Base-by-base conservation (phyloP, 2,888 invertebrate species). In the Dorcus parallelipipedus region DNA sequence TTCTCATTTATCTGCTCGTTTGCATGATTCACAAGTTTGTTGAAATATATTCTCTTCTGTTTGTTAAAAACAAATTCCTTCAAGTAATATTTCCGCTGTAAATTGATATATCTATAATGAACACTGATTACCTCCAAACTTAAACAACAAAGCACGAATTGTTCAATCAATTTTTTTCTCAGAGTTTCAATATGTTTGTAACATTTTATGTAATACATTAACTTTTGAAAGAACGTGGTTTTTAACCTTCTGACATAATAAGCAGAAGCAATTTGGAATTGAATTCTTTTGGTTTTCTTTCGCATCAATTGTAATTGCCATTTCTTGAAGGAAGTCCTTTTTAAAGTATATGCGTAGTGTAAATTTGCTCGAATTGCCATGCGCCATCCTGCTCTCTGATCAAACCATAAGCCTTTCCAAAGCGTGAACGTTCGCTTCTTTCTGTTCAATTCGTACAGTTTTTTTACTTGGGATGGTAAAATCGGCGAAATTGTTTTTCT, bases 371-470 rank as follows among this genome's bases (percentile, higher is more conserved):
- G 63, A 50, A 74, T 55, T 5, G 62, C 54, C 45, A 70, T 56
- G 54, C 71, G 69, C 72, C 73, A 73, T 56, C 64, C 66, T n/a
- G 68, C 59, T 58, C 63, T 66, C 49, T 67, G 64, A 54, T 68
- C 64, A 50, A 68, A 72, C 69, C 71, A 72, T 57, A 60, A 55
- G 5, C 47, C 56, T 47, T 58, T 58, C 66, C 71, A 68, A 54
- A 56, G 60, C 23, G 53, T 50, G 52, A 73, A 69, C 8, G 49
- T 59, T 53, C 66, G 66, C 45, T 48, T 56, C 42, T 65, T 57
- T n/a, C 70, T 9, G 6, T 56, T 54, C 10, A 41, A 51, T 38
- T 43, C 33, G 47, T 69, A 67, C 59, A 62, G 60, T 48, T 61
- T 64, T 52, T 14, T 33, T 33, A 69, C 69, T 60, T 64, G 63